These are phyloP conservation scores for Pantherophis vulpinus DNA, from an alignment of 2,797 vertebrate genomes.

Conservation along the genomic window DNA sequence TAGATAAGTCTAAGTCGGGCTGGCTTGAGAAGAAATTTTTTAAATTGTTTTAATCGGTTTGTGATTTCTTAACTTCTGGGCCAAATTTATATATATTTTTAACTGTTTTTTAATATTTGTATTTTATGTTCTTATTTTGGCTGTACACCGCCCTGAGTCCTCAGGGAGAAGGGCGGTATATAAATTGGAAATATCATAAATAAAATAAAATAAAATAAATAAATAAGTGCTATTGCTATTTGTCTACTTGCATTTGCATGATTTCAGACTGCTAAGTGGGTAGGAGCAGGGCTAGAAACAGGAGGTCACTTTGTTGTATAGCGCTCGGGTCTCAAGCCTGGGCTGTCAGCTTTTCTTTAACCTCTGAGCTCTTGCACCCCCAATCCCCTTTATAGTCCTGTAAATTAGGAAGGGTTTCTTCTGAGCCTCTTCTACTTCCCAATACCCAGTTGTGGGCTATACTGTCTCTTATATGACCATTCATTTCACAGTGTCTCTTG, in stretches of 20 bases:
- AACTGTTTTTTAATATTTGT: no score
- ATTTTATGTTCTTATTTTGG: no score
- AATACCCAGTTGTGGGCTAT: not conserved
- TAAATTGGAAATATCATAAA: no score
- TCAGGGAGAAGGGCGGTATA: no score
- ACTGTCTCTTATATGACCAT: not conserved
- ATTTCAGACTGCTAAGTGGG: not conserved
- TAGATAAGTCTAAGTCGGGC: no score
- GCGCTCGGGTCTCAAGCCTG: accelerated
- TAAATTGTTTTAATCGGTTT: no score
- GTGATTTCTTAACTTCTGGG: no score
- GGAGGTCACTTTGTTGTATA: not conserved
- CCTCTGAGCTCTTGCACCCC: not conserved
- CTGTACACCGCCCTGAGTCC: no score
- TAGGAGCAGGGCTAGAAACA: not conserved
- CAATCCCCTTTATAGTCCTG: not conserved
- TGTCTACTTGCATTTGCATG: not conserved
- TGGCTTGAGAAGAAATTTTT: no score
- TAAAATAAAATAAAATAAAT: no score
- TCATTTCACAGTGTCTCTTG: not conserved
- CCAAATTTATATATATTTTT: no score
- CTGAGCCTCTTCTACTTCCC: not conserved
- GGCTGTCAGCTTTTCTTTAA: not conserved
- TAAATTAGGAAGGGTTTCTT: not conserved
- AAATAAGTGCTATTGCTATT: no score